phyloP scores from a whole-genome alignment of 1,140 invertebrate genomes.

The Galleria mellonella region DNA sequence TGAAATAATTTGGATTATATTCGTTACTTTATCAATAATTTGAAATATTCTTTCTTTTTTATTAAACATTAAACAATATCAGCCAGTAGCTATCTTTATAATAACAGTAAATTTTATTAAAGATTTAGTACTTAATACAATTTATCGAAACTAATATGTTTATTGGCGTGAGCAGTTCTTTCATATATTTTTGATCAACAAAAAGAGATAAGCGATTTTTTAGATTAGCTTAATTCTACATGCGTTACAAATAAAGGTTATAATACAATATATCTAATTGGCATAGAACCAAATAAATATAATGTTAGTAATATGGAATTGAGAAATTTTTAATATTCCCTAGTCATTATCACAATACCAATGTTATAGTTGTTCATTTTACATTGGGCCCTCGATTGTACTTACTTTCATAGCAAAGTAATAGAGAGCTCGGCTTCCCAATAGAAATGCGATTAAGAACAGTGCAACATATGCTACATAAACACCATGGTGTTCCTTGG shows the following conservation, averaged over 20 bases:
- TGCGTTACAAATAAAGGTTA: neutral
- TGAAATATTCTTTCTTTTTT: no score
- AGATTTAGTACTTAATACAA: no score
- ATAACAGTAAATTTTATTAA: no score
- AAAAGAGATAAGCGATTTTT: no score
- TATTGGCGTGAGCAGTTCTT: no score
- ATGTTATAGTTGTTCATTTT: conserved; percentile 15
- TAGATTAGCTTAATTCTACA: no score
- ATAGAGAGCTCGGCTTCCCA: conserved; percentile 87
- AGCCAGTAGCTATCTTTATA: no score
- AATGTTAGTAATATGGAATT: conserved; percentile 47
- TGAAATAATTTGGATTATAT: no score
- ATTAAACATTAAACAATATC: no score
- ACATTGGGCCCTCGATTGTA: conserved; percentile 88
- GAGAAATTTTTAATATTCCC: conserved; percentile 46
- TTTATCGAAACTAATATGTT: no score
- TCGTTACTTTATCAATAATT: no score
- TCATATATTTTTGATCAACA: no score
- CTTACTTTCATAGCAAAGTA: conserved; percentile 94
- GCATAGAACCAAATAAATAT: conserved; percentile 15
- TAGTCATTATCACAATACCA: conserved; percentile 59
- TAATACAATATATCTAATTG: conserved; percentile 7
- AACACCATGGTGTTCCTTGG: conserved; percentile 81
- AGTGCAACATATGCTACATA: conserved; percentile 89
- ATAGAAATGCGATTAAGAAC: conserved; percentile 83